These are phyloP conservation scores for Asteroscopus sphinx DNA, from an alignment of 2,888 invertebrate species.

Conservation along the genomic window DNA sequence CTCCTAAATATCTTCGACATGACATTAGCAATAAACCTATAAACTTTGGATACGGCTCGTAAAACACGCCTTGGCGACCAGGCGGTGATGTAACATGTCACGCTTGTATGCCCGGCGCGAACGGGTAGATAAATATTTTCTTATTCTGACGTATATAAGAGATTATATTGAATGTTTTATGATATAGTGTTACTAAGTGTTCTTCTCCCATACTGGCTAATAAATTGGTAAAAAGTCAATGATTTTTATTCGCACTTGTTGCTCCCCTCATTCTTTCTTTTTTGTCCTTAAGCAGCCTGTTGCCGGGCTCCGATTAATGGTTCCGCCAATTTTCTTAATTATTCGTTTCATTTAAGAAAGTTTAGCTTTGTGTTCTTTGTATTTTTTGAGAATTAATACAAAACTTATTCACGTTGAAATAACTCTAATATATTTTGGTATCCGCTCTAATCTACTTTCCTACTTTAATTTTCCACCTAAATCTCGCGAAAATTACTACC, in stretches of 20 bases:
- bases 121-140: constrained; percentile 46
- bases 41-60: constrained; percentile 45
- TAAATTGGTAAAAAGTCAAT: constrained; percentile 17
- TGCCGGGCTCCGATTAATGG: constrained; percentile 33
- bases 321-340: constrained; percentile 34
- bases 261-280: constrained; percentile 16
- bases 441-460: no score
- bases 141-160: constrained; percentile 46
- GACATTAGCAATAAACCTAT: constrained; percentile 40
- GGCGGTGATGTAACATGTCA: constrained; percentile 38
- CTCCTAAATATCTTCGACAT: constrained; percentile 21
- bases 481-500: no score
- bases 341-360: constrained; percentile 19
- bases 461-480: no score
- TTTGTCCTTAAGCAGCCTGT: constrained; percentile 27
- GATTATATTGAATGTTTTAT: constrained; percentile 46
- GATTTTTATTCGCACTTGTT: constrained; percentile 36
- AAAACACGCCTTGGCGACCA: constrained; percentile 42
- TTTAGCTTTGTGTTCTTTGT: background rate
- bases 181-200: constrained; percentile 37
- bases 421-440: no score
- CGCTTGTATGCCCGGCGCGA: constrained; percentile 30
- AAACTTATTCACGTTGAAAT: background rate
- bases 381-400: no score
- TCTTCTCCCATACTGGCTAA: constrained; percentile 24